phyloP scores from a whole-genome alignment of 2,888 invertebrate species.

The Drosophila helvetica region DNA sequence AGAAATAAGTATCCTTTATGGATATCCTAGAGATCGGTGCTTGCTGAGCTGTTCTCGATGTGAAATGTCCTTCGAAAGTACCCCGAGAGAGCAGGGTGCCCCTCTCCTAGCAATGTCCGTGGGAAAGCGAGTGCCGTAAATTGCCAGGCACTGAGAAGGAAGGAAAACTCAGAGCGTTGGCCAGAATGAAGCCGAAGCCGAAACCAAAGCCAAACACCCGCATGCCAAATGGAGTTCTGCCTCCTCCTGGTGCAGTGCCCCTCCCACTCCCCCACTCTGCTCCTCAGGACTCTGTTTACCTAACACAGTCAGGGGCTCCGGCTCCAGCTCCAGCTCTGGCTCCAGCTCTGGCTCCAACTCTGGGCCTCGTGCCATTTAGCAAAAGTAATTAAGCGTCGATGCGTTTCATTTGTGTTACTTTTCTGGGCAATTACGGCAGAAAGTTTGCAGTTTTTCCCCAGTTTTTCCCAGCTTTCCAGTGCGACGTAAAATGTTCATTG shows the following conservation, averaged over 20 bases:
- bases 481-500: conserved; percentile 73
- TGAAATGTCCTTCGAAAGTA: no score
- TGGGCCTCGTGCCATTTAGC: conserved; percentile 66
- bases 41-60: background rate
- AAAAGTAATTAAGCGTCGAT: conserved; percentile 79
- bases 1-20: no score
- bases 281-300: conserved; percentile 50
- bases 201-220: conserved; percentile 29
- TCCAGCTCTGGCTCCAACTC: background rate
- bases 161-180: conserved; percentile 3
- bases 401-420: conserved; percentile 80
- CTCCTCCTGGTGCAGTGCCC: background rate
- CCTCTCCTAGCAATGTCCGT: conserved; percentile 1
- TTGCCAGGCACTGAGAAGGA: background rate
- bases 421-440: conserved; percentile 77
- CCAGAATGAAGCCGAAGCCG: background rate
- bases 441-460: conserved; percentile 47
- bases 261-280: background rate
- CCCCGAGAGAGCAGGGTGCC: background rate
- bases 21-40: background rate
- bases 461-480: conserved; percentile 37
- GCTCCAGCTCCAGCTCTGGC: background rate
- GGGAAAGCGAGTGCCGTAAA: conserved; percentile 36
- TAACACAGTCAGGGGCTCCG: conserved; percentile 40
- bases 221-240: conserved; percentile 43